Conservation (phyloP, 2,797 vertebrate species). For the Thripadectes ignobilis region DNA sequence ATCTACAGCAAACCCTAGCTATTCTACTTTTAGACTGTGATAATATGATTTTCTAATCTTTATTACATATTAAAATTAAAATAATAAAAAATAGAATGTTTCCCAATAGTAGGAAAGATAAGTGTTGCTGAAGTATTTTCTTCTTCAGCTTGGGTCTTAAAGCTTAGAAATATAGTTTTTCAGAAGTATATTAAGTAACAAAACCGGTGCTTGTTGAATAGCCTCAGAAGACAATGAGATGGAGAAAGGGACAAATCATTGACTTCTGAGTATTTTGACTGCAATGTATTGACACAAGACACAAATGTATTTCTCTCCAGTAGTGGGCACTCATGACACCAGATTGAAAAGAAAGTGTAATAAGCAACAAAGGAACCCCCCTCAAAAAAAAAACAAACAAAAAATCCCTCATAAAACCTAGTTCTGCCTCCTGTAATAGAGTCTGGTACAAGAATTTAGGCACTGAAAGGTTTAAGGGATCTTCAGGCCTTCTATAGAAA, state of each 20-base stretch:
- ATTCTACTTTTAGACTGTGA: slow-evolving; percentile 68
- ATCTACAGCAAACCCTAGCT: slow-evolving; percentile 63
- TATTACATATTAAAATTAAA: slow-evolving; percentile 72
- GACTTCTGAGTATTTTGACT: background rate
- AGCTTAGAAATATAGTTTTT: background rate
- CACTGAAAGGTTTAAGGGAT: background rate
- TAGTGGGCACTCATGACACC: background rate
- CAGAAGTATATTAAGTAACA: background rate
- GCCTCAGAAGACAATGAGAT: background rate
- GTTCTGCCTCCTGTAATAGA: background rate
- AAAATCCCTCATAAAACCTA: background rate
- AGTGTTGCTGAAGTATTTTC: background rate
- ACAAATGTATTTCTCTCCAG: background rate
- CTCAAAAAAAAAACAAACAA: background rate
- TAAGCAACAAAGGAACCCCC: background rate
- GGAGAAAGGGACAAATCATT: slow-evolving; percentile 2
- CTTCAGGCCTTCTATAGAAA: background rate
- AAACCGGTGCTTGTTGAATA: background rate
- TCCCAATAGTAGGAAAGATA: background rate
- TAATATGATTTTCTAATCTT: slow-evolving; percentile 68
- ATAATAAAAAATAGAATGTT: slow-evolving; percentile 51
- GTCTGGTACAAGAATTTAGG: background rate
- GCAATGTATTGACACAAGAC: background rate
- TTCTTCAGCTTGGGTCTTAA: background rate
- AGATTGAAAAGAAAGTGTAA: background rate